Evolutionary conservation across 2,113 vertebrate species (phyloP), one percentile per base, ranked within the genome.

Genomic region (Aphyosemion australe): DNA sequence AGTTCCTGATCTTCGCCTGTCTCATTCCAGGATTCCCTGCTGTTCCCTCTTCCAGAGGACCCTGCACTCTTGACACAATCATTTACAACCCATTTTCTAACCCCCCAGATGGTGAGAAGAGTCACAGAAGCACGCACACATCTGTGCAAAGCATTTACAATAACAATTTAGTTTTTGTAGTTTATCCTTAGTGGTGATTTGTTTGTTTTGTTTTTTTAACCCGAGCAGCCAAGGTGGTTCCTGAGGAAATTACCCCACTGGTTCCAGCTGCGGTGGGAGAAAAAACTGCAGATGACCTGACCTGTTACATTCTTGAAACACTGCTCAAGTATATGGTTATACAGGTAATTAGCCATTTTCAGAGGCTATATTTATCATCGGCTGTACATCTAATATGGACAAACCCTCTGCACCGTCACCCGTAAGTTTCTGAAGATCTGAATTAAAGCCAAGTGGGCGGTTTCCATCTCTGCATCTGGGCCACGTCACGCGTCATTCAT

Each of bases 11-110:
- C 75, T 99, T 97, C 61, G 97, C 97, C 79, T 97, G 96, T 80
- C 94, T 99, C 14, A 96, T 99, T 74, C 97, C 97, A 18, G 97
- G 97, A 61, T 99, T 99, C 82, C 97, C 97, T 11, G 94, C 94
- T 0, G 89, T 95, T 73, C 82, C 91, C 20, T 97, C 97, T 1
- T 88, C 95, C 3, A 91, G 91, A 55, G 97, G 97, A 34, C 96
- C 94, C 73, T 98, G 95, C 86, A 98, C 96, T 1, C 93, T 99
- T 59, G 97, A 99, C 87, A 95, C 93, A 48, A 95, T 99, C 86
- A 92, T 98, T 81, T 97, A 93, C 81, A 94, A 91, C 76, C 94
- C 96, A 14, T 91, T 93, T 84, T 92, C 92, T 12, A 87, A 83
- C 62, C 61, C 80, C 1, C 87, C 90, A 13, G 95, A 99, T 4